A percentile compares a stretch with the other conserved stretches of the same genome.
Conservation (phyloP, 64 coral and sea anemone species). For the Orbicella faveolata region DNA sequence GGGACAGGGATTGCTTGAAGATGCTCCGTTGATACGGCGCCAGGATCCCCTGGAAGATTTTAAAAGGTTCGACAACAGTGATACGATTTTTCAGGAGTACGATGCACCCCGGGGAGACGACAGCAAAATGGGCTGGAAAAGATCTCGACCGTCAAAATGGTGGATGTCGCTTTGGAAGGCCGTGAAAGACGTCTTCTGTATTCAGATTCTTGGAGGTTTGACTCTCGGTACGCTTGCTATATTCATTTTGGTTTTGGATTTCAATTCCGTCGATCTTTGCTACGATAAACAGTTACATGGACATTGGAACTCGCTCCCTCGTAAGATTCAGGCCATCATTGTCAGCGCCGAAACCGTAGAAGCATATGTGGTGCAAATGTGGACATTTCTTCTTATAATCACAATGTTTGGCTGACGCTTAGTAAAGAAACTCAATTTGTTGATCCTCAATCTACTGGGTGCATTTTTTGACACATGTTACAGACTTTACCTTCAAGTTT, state of each 20-base stretch:
- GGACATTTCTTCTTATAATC: conserved; percentile 35
- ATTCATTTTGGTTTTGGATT: conserved; percentile 52
- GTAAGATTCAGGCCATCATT: conserved; percentile 49
- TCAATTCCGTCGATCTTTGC: conserved; percentile 57
- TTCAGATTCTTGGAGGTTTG: conserved; percentile 34
- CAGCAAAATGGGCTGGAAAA: conserved; percentile 30
- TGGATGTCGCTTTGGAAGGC: conserved; percentile 27
- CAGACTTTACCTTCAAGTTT: conserved; percentile 64
- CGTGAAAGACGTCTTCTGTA: conserved; percentile 7
- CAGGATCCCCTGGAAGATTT: background rate
- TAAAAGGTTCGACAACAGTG: no score
- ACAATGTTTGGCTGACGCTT: conserved; percentile 48
- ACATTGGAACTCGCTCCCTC: conserved; percentile 44
- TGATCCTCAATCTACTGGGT: conserved; percentile 56
- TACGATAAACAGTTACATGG: conserved; percentile 32
- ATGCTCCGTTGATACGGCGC: background rate
- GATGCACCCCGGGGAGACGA: conserved; percentile 17
- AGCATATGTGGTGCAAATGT: conserved; percentile 50
- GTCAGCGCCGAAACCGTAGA: conserved; percentile 43
- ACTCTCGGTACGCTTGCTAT: conserved; percentile 51
- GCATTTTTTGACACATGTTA: conserved; percentile 66
- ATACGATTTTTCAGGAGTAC: conserved; percentile 75
- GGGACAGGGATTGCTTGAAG: background rate
- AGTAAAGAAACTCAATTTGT: conserved; percentile 63
- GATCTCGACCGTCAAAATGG: background rate